Conservation (phyloP, 2,113 vertebrate genomes). For the Anas platyrhynchos region DNA sequence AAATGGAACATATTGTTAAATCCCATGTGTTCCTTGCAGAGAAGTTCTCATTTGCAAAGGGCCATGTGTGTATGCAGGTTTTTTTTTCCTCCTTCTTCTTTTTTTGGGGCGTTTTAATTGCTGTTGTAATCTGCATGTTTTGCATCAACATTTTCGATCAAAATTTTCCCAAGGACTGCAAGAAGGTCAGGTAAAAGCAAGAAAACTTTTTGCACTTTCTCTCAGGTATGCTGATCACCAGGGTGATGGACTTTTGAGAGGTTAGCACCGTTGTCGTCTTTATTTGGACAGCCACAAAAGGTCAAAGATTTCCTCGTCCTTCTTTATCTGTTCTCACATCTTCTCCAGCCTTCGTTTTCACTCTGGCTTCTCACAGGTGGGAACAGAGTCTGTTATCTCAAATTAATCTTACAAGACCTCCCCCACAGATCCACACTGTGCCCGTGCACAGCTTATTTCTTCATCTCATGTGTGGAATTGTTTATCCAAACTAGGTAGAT, state of each 20-base stretch:
- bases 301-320: background rate
- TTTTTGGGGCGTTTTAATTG: background rate
- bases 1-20: constrained; percentile 36
- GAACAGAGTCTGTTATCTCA: background rate
- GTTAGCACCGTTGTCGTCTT: background rate
- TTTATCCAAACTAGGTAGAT: background rate
- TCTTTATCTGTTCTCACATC: background rate
- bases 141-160: background rate
- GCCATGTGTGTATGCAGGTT: background rate
- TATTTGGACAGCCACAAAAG: background rate
- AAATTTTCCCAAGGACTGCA: background rate
- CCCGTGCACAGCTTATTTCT: background rate
- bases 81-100: background rate
- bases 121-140: background rate
- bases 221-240: background rate
- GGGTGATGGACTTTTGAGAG: background rate
- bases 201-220: background rate
- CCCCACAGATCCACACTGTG: background rate
- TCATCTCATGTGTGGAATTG: background rate
- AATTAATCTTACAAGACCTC: background rate
- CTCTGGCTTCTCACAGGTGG: background rate
- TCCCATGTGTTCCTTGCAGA: constrained; percentile 19
- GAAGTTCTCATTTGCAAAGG: constrained; percentile 38
- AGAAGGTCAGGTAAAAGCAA: background rate
- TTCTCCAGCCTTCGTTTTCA: background rate